These are phyloP conservation scores for Campylomormyrus tamandua DNA, from an alignment of 2,113 vertebrate genomes.

Conservation along the genomic window DNA sequence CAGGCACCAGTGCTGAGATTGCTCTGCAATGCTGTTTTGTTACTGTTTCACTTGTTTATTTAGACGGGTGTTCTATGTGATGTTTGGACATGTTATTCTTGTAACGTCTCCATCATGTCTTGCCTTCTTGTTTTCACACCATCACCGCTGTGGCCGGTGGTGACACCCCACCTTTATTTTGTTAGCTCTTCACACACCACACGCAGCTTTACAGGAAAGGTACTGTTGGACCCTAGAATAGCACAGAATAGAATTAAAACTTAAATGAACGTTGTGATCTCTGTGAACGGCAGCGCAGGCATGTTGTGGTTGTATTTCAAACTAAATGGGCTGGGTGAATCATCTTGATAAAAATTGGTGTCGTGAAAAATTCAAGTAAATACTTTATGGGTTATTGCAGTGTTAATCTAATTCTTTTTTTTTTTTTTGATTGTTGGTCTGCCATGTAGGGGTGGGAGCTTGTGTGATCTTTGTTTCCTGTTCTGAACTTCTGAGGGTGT, in stretches of 20 bases:
- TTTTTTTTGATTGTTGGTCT: neutral
- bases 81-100: neutral
- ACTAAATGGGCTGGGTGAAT: neutral
- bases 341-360: neutral
- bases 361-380: neutral
- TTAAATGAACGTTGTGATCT: neutral
- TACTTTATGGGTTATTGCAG: neutral
- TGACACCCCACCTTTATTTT: neutral
- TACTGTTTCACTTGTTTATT: neutral
- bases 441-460: neutral
- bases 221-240: neutral
- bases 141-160: neutral
- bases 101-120: neutral
- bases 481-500: neutral
- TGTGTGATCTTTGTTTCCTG: neutral
- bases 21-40: neutral
- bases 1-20: neutral
- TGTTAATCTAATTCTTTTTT: neutral
- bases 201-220: neutral
- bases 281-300: neutral
- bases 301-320: neutral
- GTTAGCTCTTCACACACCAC: neutral
- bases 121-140: neutral
- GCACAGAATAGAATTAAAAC: neutral
- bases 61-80: neutral